Conservation (phyloP, 2,888 invertebrate genomes). For the Arge pagana region DNA sequence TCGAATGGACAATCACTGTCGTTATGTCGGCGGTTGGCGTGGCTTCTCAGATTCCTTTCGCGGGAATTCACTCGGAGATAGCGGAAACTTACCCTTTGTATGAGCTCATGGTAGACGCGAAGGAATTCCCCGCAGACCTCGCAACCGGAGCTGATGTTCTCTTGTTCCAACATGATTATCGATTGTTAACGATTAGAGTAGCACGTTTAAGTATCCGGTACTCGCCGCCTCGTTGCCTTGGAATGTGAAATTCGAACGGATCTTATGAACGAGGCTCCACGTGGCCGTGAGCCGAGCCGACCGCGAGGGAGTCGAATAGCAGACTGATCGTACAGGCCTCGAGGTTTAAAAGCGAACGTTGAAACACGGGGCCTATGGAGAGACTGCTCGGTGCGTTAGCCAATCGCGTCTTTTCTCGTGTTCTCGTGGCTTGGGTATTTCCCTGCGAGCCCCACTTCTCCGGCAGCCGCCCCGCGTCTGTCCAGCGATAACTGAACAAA, state of each 20-base stretch:
- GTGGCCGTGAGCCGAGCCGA: conserved; percentile 6
- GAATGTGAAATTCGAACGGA: conserved; percentile 3
- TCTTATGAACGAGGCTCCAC: neutral
- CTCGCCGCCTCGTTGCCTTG: neutral
- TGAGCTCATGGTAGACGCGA: conserved; percentile 70
- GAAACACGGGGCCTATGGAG: conserved; percentile 5
- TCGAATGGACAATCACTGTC: neutral
- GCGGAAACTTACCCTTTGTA: conserved; percentile 68
- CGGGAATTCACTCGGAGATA: neutral
- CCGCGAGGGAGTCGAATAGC: conserved; percentile 18
- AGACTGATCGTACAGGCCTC: neutral
- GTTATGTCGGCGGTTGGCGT: neutral
- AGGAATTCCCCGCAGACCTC: conserved; percentile 78
- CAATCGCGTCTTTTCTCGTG: conserved; percentile 10
- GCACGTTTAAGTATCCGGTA: neutral
- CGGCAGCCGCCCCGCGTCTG: neutral
- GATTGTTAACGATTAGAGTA: neutral
- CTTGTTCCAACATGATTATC: conserved; percentile 67
- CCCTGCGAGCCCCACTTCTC: conserved; percentile 8
- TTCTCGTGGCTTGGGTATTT: too few species aligned
- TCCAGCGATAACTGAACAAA: conserved; percentile 4
- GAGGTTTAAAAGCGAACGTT: conserved; percentile 7
- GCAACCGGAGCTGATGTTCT: conserved; percentile 67
- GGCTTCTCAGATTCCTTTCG: neutral
- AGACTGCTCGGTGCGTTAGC: neutral